Base-by-base conservation (phyloP, 2,888 invertebrate species). In the Catotricha subobsoleta region DNA sequence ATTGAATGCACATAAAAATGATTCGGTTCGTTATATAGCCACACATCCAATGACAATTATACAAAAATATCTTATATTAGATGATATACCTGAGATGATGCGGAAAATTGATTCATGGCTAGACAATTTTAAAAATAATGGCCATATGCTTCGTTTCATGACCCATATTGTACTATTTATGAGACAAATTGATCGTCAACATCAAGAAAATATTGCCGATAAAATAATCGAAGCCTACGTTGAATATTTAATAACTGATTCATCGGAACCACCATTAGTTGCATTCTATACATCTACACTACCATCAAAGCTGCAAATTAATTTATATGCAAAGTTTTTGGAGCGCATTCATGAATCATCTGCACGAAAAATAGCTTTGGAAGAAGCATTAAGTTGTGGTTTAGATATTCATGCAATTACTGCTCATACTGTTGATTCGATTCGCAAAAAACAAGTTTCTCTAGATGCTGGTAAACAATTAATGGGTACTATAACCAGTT, bases 351-450 rank as follows among this genome's bases (percentile, higher is more conserved):
- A 68, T 44, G 72, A 76, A n/a, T 72, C 73, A 43, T 42, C 46
- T 2, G 43, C 46, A 1, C 68, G 83, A 25, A 65, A 68, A 42
- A 63, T 66, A 35, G 76, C 81, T 27, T 66, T 87, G 18, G 69
- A 68, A 53, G 84, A 74, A 49, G 87, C 81, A 1, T 64, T 76
- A 40, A 68, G 69, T 49, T 79, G 78, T 33, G 82, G 81, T 10
- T 66, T 94, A 30, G 81, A 91, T 63, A 73, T 91, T n/a, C 74
- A 78, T 44, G 74, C 74, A 16, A 83, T 91, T 43, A 87, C 91
- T 1, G 77, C 80, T 55, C 67, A 77, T 44, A 81, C 91, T 0
- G 88, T 92, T 1, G 84, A 87, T 54, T 80, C 75, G 53, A 78
- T 82, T 42, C 59, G 71, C 3, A 18, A 13, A 10, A 21, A 35